Base-by-base conservation (phyloP, 2,113 vertebrate species). In the Phaethon lepturus region DNA sequence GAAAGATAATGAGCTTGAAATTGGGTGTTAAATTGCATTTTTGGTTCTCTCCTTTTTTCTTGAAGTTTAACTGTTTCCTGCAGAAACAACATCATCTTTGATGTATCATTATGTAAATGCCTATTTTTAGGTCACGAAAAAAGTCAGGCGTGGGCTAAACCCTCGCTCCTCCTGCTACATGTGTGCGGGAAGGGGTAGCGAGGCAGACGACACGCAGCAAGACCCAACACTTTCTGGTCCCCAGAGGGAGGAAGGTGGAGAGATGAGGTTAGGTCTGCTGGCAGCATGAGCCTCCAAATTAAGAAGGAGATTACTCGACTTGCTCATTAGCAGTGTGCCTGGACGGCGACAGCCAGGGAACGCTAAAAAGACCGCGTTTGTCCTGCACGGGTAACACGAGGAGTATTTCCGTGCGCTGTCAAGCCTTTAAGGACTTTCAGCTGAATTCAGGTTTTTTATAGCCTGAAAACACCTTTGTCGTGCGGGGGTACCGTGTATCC, bases 1-100 rank as follows among this genome's bases (percentile, higher is more conserved):
- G 98, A 99, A 99, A 99, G 98, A 99, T 99, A 99, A 99, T 99
- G 98, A 98, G 98, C 98, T 98, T 98, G 98, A 99, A 99, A 99
- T 98, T 98, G 98, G 98, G 98, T 98, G 98, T 98, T 98, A 98
- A 99, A 99, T 99, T 98, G 98, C 98, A 98, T 98, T 98, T 98
- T 99, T 98, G 98, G 98, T 98, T 98, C 97, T 98, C 97, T 98
- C 94, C 67, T 97, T 94, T 71, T 64, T 45, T 68, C 97, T 97
- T 96, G 95, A 98, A 98, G 97, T 98, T 98, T 99, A 98, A 98
- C 98, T 97, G 93, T 98, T 98, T 98, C 98, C 98, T 98, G 97
- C 95, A 98, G 97, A 97, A 98, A 96, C 97, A 94, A 84, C 97
- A 98, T 95, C 95, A 93, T 95, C 93, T 97, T 98, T 98, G 97